phyloP scores from a whole-genome alignment of 2,113 vertebrate species.

The Hyla sarda region DNA sequence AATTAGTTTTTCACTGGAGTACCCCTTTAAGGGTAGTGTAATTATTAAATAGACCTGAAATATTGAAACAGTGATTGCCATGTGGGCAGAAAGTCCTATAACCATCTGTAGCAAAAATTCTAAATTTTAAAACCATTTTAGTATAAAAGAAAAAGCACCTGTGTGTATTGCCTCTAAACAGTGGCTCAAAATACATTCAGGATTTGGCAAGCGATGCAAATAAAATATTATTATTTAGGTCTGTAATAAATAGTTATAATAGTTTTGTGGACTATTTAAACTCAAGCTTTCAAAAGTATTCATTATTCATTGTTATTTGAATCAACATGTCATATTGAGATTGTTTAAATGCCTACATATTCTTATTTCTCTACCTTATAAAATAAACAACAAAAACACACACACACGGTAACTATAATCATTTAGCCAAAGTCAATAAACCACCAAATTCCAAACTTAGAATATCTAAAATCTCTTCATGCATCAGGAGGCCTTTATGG shows the following conservation, averaged over 20 bases:
- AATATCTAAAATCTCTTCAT: background rate
- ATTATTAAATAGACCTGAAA: too few species aligned
- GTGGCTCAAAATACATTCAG: background rate
- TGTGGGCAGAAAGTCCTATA: too few species aligned
- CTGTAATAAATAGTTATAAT: too few species aligned
- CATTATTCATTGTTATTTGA: background rate
- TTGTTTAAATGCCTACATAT: background rate
- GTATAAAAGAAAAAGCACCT: too few species aligned
- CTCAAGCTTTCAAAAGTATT: background rate
- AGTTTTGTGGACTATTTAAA: background rate
- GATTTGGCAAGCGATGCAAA: background rate
- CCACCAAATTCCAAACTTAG: background rate
- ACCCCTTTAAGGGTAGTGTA: too few species aligned
- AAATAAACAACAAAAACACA: too few species aligned
- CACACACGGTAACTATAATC: too few species aligned
- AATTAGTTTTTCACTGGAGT: too few species aligned
- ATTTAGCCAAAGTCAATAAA: background rate
- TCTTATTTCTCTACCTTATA: too few species aligned
- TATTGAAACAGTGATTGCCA: too few species aligned
- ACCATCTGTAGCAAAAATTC: too few species aligned
- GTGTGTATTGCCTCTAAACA: background rate
- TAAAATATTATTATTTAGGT: background rate
- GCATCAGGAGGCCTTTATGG: background rate
- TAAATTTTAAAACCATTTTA: too few species aligned
- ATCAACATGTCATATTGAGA: background rate